Evolutionary conservation across 2,113 vertebrate genomes (phyloP).

Genomic region (Mola mola): DNA sequence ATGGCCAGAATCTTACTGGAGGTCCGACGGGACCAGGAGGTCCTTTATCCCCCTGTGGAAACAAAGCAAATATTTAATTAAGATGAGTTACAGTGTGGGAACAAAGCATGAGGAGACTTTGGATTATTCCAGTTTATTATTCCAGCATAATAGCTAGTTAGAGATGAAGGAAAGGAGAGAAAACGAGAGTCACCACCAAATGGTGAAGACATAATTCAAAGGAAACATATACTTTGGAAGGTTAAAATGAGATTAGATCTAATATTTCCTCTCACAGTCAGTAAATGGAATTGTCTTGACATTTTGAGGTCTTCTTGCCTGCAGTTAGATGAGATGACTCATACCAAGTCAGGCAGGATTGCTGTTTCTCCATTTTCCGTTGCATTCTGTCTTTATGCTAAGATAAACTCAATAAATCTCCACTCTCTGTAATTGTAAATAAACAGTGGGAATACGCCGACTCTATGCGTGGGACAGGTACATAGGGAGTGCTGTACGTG

Average conservation of each 20-base stretch:
- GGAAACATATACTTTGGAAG: not conserved
- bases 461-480: too few relatives aligned
- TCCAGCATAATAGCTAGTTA: not conserved
- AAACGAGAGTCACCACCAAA: constrained; percentile 1
- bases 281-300: too few relatives aligned
- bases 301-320: too few relatives aligned
- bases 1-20: constrained; percentile 87
- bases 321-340: too few relatives aligned
- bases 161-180: constrained; percentile 1
- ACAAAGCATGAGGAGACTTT: constrained; percentile 44
- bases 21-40: constrained; percentile 90
- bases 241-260: not conserved
- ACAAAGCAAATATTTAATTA: constrained; percentile 76
- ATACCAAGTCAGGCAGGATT: not conserved
- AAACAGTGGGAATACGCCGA: too few relatives aligned
- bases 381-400: not conserved
- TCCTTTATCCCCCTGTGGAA: constrained; percentile 92
- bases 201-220: not conserved
- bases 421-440: not conserved
- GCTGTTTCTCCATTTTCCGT: not conserved
- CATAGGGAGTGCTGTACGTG: not conserved
- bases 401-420: not conserved
- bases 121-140: constrained; percentile 23
- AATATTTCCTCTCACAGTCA: too few relatives aligned
- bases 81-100: constrained; percentile 66